phyloP scores from a whole-genome alignment of 2,113 vertebrate species.

The Grallaria varia region DNA sequence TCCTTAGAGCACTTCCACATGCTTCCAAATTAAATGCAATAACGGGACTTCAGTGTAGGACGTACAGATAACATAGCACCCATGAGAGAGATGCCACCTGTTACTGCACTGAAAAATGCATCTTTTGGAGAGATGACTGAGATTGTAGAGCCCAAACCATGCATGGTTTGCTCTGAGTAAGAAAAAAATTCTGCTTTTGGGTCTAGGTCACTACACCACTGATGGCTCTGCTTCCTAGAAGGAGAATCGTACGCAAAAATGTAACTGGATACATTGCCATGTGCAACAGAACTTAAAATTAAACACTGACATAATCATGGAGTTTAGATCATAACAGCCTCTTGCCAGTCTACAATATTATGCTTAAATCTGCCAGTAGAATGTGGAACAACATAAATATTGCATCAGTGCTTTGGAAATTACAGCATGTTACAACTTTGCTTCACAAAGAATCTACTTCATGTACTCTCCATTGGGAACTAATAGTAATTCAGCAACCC shows the following conservation, averaged over 20 bases:
- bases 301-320: conserved; percentile 32
- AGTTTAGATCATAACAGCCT: conserved; percentile 32
- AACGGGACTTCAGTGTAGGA: neutral
- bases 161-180: neutral
- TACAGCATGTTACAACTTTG: conserved; percentile 24
- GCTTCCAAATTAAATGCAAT: neutral
- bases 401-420: conserved; percentile 55
- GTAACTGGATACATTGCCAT: neutral
- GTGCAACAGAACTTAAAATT: conserved; percentile 32
- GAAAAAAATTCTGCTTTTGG: neutral
- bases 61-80: neutral
- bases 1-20: neutral
- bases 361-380: conserved; percentile 57
- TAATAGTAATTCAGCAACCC: conserved; percentile 14
- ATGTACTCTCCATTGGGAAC: conserved; percentile 26
- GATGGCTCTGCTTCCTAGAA: neutral
- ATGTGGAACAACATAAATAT: conserved; percentile 59
- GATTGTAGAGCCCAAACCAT: neutral
- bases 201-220: neutral
- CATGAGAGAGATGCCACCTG: neutral
- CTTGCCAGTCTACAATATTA: conserved; percentile 55
- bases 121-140: neutral
- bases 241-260: neutral
- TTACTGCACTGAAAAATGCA: neutral
- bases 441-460: conserved; percentile 22